These are phyloP conservation scores for Apomyelois bistriatella DNA, from an alignment of 2,888 invertebrate species.

Conservation along the genomic window DNA sequence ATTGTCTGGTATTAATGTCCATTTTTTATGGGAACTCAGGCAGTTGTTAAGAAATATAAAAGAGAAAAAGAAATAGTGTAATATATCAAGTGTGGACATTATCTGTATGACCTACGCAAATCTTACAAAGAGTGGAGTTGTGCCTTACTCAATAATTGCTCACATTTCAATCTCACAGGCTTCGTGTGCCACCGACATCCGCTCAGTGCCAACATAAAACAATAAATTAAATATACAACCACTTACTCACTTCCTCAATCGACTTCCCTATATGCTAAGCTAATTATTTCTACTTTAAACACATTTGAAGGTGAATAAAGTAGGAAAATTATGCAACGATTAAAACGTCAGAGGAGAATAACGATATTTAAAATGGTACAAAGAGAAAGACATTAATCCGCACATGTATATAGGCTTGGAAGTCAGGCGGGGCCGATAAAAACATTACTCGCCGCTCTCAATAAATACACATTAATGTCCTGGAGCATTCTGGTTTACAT, in stretches of 20 bases:
- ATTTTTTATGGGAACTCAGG: too few species aligned
- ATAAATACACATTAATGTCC: slow-evolving; percentile 80
- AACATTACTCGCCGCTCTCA: slow-evolving; percentile 76
- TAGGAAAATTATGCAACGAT: slow-evolving; percentile 33
- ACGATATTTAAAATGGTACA: slow-evolving; percentile 30
- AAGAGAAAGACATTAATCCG: slow-evolving; percentile 39
- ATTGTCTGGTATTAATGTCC: too few species aligned
- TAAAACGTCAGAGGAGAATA: slow-evolving; percentile 37
- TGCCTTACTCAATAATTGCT: slow-evolving; percentile 43
- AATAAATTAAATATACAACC: slow-evolving; percentile 19
- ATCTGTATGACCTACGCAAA: background rate
- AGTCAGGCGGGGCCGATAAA: slow-evolving; percentile 61
- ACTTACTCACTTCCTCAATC: slow-evolving; percentile 1
- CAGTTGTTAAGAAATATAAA: too few species aligned
- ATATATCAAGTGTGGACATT: too few species aligned
- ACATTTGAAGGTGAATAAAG: slow-evolving; percentile 32
- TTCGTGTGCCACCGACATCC: slow-evolving; percentile 34
- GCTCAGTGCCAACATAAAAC: slow-evolving; percentile 26
- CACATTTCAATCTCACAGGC: slow-evolving; percentile 46
- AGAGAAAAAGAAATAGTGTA: too few species aligned
- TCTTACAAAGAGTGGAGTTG: background rate
- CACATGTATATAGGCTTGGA: slow-evolving; percentile 46
- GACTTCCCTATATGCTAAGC: slow-evolving; percentile 19
- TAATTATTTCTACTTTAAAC: slow-evolving; percentile 23
- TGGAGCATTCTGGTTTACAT: slow-evolving; percentile 75